These are phyloP conservation scores for Pogonophryne albipinna DNA, from an alignment of 2,797 vertebrate species.

Conservation along the genomic window DNA sequence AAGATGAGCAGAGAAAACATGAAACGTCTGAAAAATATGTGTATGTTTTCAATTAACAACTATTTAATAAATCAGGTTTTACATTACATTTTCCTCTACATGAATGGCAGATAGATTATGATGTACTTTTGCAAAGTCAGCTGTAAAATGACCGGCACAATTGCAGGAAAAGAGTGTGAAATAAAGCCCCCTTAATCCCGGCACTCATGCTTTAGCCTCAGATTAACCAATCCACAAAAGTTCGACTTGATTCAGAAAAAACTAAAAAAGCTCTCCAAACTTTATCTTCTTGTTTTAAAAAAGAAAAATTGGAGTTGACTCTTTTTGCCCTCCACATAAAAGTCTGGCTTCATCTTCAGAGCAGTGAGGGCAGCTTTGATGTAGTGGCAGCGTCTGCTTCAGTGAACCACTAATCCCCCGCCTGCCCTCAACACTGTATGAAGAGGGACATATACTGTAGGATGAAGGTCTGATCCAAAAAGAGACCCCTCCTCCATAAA, in stretches of 20 bases:
- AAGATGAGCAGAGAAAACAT: slow-evolving; percentile 3
- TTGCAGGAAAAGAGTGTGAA: slow-evolving; percentile 39
- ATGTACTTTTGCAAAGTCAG: slow-evolving; percentile 23
- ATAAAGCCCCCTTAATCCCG: slow-evolving; percentile 11
- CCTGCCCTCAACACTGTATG: slow-evolving; percentile 32
- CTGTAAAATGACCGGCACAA: slow-evolving; percentile 13
- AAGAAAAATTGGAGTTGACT: slow-evolving; percentile 27
- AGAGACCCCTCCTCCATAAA: slow-evolving; percentile 5
- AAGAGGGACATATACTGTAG: slow-evolving; percentile 25
- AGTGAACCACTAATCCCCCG: slow-evolving; percentile 53
- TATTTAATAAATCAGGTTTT: slow-evolving; percentile 3
- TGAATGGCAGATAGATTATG: neutral
- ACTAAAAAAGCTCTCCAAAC: neutral
- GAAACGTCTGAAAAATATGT: neutral
- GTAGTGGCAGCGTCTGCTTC: slow-evolving; percentile 48
- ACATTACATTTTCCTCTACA: neutral
- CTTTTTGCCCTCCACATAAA: slow-evolving; percentile 38
- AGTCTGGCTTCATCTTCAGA: slow-evolving; percentile 54
- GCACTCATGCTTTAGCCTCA: slow-evolving; percentile 3
- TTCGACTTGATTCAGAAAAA: slow-evolving; percentile 28
- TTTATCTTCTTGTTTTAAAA: neutral
- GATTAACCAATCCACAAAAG: neutral
- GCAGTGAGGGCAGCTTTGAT: slow-evolving; percentile 58
- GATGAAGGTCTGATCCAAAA: slow-evolving; percentile 39
- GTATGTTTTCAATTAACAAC: neutral